Percentiles rank a stretch among this genome's conserved stretches.
Conservation (phyloP, 2,797 vertebrate genomes). For the Lepidocolaptes lacrymiger region DNA sequence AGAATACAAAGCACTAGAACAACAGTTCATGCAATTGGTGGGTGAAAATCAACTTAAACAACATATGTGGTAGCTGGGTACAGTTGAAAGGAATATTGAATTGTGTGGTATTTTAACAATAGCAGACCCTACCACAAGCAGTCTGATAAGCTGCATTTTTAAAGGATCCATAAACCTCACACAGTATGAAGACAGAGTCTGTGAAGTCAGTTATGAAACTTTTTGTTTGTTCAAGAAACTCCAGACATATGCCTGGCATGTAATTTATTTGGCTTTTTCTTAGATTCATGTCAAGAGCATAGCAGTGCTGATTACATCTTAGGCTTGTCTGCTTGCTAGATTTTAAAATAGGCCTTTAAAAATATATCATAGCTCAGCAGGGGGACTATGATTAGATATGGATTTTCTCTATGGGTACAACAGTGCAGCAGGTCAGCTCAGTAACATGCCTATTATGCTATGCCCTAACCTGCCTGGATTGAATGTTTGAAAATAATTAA, state of each 20-base stretch:
- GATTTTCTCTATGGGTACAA: slow-evolving; percentile 26
- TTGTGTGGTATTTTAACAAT: not conserved
- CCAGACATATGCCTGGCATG: not conserved
- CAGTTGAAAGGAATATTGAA: not conserved
- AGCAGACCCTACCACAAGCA: not conserved
- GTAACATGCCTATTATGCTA: not conserved
- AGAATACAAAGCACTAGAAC: slow-evolving; percentile 88
- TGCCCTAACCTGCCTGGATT: not conserved
- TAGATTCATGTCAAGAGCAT: not conserved
- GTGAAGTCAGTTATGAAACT: not conserved
- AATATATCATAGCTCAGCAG: not conserved
- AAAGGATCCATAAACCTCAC: not conserved
- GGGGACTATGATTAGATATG: not conserved
- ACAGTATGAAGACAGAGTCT: not conserved
- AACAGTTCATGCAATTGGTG: slow-evolving; percentile 87
- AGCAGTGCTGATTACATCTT: not conserved
- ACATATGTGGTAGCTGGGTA: not conserved
- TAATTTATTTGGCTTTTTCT: slow-evolving; percentile 6
- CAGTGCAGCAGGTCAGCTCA: not conserved
- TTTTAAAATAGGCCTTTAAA: slow-evolving; percentile 34
- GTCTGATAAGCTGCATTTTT: not conserved
- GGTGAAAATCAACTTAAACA: slow-evolving; percentile 67
- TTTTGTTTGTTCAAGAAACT: not conserved
- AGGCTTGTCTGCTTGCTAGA: not conserved
- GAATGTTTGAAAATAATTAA: slow-evolving; percentile 27